These are phyloP conservation scores for Columba janthina DNA, from an alignment of 2,113 vertebrate species.

Conservation along the genomic window DNA sequence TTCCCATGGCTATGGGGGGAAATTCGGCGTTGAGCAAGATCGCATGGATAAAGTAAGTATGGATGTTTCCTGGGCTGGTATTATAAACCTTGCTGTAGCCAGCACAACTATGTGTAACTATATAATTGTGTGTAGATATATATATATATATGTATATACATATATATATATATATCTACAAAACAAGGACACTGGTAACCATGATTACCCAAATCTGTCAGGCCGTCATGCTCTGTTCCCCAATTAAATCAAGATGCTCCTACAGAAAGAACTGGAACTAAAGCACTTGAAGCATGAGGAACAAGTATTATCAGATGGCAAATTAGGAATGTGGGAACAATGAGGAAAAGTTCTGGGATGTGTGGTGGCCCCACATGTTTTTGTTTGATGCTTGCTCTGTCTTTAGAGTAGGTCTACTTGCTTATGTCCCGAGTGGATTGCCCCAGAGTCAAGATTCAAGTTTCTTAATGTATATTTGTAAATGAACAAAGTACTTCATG, in stretches of 20 bases:
- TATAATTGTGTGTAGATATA: no score
- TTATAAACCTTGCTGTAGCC: not conserved
- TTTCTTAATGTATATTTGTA: not conserved
- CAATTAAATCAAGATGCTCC: not conserved
- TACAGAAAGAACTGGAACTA: not conserved
- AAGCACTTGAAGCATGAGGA: not conserved
- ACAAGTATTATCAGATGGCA: not conserved
- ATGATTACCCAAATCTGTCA: not conserved
- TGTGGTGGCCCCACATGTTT: rapidly evolving
- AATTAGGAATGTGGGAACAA: not conserved
- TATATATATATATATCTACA: no score
- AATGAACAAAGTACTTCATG: not conserved
- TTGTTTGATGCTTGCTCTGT: not conserved
- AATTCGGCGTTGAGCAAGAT: slow-evolving; percentile 93
- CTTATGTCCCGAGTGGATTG: not conserved
- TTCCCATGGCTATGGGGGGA: slow-evolving; percentile 93
- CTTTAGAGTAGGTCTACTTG: not conserved
- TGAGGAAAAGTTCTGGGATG: not conserved
- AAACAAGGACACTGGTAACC: not conserved
- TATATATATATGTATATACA: no score
- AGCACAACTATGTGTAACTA: not conserved
- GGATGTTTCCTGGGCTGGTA: not conserved
- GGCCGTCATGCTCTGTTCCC: not conserved
- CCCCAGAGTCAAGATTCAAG: not conserved
- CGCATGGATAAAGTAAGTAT: slow-evolving; percentile 93